Conservation (phyloP, 2,113 vertebrate species). For the Chaetodon trifascialis region DNA sequence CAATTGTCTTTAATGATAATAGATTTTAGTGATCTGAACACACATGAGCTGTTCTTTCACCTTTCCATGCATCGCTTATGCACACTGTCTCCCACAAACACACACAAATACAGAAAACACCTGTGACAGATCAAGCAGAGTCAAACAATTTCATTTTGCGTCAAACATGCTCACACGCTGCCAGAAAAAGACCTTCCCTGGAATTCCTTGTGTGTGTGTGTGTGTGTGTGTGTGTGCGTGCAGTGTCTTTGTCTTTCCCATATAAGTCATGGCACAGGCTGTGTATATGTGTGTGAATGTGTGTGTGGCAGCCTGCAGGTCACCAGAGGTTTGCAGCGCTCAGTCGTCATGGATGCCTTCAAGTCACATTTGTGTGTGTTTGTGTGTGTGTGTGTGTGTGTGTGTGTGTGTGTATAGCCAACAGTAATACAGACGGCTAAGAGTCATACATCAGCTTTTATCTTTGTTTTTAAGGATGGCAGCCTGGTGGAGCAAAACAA, state of each 20-base stretch:
- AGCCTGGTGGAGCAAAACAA: neutral
- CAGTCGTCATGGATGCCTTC: constrained; percentile 52
- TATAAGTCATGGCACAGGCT: constrained; percentile 46
- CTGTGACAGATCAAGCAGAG: constrained; percentile 70
- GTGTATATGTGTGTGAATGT: constrained; percentile 19
- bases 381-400: constrained; percentile 29
- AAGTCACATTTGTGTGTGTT: constrained; percentile 47
- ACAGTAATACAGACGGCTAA: constrained; percentile 27
- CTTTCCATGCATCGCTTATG: neutral
- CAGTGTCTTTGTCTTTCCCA: constrained; percentile 68
- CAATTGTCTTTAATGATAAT: neutral
- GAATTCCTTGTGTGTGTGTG: constrained; percentile 36
- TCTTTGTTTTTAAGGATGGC: constrained; percentile 22
- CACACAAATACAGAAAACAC: constrained; percentile 40
- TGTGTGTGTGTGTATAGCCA: constrained; percentile 28
- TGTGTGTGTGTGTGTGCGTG: constrained; percentile 40
- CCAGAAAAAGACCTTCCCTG: constrained; percentile 33
- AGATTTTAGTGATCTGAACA: neutral
- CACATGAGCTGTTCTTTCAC: neutral
- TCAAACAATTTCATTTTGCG: constrained; percentile 67
- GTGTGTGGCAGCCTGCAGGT: constrained; percentile 46
- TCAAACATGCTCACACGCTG: constrained; percentile 58
- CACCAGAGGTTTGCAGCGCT: constrained; percentile 48
- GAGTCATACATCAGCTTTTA: constrained; percentile 5
- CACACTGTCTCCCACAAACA: constrained; percentile 5